A percentile compares a stretch with the other conserved stretches of the same genome.
Conservation (phyloP, 2,797 vertebrate species). For the Gadopsis bispinosus region DNA sequence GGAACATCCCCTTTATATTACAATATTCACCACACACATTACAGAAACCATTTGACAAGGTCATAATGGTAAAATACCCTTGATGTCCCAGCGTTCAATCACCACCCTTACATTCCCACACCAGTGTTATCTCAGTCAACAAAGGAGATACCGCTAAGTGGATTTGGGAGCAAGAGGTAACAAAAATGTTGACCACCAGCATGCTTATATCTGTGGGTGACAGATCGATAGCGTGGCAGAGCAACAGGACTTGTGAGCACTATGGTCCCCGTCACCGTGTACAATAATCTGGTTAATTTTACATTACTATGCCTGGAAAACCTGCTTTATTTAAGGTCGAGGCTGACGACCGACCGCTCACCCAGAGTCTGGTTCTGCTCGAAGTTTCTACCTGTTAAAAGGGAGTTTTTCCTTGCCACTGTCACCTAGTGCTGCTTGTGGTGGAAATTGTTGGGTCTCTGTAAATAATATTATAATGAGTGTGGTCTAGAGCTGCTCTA, state of each 20-base stretch:
- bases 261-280: not conserved
- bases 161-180: conserved; percentile 22
- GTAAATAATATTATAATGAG: too few relatives aligned
- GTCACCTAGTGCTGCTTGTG: too few relatives aligned
- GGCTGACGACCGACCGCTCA: too few relatives aligned
- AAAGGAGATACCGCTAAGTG: conserved; percentile 34
- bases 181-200: not conserved
- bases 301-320: not conserved
- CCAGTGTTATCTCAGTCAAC: conserved; percentile 26
- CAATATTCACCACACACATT: not conserved
- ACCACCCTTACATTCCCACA: conserved; percentile 12
- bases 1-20: not conserved
- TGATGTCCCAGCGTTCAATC: conserved; percentile 13
- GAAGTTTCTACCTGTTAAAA: too few relatives aligned
- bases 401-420: too few relatives aligned
- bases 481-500: too few relatives aligned
- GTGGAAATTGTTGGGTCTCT: too few relatives aligned
- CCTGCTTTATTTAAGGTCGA: not conserved
- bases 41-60: not conserved
- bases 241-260: not conserved
- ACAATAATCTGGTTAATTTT: not conserved
- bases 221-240: not conserved
- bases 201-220: not conserved
- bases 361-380: too few relatives aligned
- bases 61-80: not conserved